Evolutionary conservation across 2,113 vertebrate genomes (phyloP), one percentile per base, ranked within the genome.

Genomic region (Pelobates fuscus): DNA sequence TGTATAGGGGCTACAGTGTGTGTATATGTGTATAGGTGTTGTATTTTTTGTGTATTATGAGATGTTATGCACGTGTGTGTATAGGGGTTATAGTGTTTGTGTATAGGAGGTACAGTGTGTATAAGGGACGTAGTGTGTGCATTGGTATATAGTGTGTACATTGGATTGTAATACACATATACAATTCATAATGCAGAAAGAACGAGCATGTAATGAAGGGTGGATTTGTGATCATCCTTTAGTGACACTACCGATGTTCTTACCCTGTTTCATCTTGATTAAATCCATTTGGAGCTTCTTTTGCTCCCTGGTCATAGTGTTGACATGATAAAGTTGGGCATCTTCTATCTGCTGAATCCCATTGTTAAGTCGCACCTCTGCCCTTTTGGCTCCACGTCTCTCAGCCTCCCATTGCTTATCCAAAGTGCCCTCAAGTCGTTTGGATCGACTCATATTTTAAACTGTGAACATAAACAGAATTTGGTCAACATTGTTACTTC

Each of bases 251-350:
- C 17, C 21, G n/a, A 23, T 60, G 30, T n/a, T 20, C 84, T 78
- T 23, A 88, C 86, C 81, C 78, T 80, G 77, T 62, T 67, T 81
- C 18, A 88, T 27, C 24, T 59, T 75, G 24, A 65, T 70, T 18
- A 86, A 82, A 8, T 89, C 83, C 14, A 65, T 79, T 26, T 83
- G 80, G 43, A 89, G 60, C 14, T 64, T 81, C 3, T 65, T 79
- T 82, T 90, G 84, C 55, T 89, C 86, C 65, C 79, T 74, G 21
- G 46, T 66, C 72, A 90, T 73, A 0, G 18, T 17, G 6, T 78
- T 84, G 73, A 88, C 6, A 0, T 77, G 83, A 25, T 80, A 78
- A n/a, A 78, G 67, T 8, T 78, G 63, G 14, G 81, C 26, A 0
- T 29, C 71, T 20, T 89, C 83, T 1, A 89, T 60, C 5, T 67